These are phyloP conservation scores for Thryonomys swinderianus DNA, from an alignment of 2,113 vertebrate species.

Conservation along the genomic window DNA sequence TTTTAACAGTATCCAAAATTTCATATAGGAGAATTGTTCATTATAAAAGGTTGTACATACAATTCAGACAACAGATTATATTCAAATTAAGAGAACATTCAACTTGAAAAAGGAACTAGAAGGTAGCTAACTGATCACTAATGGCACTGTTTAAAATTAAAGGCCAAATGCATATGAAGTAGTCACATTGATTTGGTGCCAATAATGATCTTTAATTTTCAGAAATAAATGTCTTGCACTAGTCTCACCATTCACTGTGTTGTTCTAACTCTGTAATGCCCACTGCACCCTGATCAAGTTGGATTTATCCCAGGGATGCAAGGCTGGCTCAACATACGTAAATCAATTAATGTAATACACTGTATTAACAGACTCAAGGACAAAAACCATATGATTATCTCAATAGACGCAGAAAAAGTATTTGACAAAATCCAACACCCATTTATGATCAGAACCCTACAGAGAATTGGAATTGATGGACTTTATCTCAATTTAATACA, in stretches of 20 bases:
- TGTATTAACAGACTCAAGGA: too few relatives aligned
- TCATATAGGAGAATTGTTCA: constrained; percentile 89
- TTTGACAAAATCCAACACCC: too few relatives aligned
- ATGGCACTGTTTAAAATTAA: constrained; percentile 73
- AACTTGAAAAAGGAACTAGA: constrained; percentile 80
- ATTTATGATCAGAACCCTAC: too few relatives aligned
- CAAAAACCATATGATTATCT: too few relatives aligned
- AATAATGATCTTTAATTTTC: constrained; percentile 77
- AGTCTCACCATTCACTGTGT: constrained; percentile 70
- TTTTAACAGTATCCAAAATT: constrained; percentile 78
- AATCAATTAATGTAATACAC: too few relatives aligned
- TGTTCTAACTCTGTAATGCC: constrained; percentile 40
- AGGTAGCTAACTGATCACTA: constrained; percentile 49
- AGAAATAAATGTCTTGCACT: constrained; percentile 73
- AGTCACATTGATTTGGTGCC: constrained; percentile 75
- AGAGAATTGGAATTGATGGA: too few relatives aligned
- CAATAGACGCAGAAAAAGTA: too few relatives aligned
- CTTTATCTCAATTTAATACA: too few relatives aligned
- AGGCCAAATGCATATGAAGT: constrained; percentile 74
- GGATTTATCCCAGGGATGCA: too few relatives aligned
- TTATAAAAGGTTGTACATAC: constrained; percentile 93
- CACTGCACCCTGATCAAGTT: too few relatives aligned
- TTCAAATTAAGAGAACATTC: constrained; percentile 85
- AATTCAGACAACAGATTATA: constrained; percentile 90
- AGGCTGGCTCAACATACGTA: too few relatives aligned